phyloP scores from a whole-genome alignment of 2,797 vertebrate genomes.

The Threskiornis aethiopicus region DNA sequence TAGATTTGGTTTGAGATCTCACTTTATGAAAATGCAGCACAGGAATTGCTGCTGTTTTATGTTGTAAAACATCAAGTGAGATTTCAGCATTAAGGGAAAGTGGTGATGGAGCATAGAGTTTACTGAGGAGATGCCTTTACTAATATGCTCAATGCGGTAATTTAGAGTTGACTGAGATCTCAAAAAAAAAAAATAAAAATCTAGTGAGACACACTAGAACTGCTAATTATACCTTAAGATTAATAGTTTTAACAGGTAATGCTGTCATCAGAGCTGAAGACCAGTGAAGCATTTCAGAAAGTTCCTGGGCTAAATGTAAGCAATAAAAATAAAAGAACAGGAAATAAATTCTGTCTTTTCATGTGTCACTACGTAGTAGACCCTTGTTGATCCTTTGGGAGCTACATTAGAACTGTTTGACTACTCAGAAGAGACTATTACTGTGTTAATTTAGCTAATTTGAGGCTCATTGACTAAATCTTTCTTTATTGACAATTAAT shows the following conservation, averaged over 20 bases:
- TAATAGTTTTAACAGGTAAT: background rate
- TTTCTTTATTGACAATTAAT: slow-evolving; percentile 9
- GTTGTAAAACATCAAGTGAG: background rate
- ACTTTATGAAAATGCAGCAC: background rate
- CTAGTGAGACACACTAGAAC: background rate
- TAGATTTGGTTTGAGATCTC: background rate
- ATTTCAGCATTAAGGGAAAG: background rate
- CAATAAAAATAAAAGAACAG: slow-evolving; percentile 17
- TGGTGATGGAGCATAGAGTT: background rate
- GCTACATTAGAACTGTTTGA: background rate
- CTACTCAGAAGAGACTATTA: background rate
- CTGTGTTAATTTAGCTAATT: slow-evolving; percentile 23
- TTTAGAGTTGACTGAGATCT: background rate
- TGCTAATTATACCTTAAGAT: background rate
- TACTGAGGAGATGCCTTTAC: background rate
- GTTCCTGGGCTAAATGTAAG: background rate
- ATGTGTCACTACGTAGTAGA: background rate
- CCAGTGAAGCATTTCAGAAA: slow-evolving; percentile 38
- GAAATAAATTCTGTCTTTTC: background rate
- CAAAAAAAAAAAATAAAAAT: background rate
- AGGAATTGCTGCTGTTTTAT: background rate
- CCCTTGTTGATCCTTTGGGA: background rate
- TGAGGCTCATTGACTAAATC: background rate
- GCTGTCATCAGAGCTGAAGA: slow-evolving; percentile 6
- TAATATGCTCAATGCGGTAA: background rate